Conservation (phyloP, 2,797 vertebrate genomes). For the Smutsia temminckii region DNA sequence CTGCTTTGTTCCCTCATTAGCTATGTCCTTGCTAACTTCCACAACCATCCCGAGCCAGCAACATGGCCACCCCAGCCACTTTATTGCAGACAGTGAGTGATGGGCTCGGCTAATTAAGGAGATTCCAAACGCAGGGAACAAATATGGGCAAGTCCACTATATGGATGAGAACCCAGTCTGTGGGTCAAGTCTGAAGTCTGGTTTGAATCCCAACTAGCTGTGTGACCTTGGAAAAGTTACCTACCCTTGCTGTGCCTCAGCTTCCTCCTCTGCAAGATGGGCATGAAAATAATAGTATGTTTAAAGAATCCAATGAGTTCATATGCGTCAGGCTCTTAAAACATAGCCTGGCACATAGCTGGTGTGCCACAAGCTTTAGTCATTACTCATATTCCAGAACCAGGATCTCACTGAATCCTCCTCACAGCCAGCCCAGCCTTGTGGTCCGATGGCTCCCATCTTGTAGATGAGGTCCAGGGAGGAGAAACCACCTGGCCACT, state of each 20-base stretch:
- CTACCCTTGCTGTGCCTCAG: not conserved
- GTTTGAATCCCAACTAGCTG: not conserved
- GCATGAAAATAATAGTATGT: not conserved
- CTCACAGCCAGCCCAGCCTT: not conserved
- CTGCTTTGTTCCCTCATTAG: not conserved
- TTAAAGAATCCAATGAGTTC: not conserved
- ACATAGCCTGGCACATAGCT: not conserved
- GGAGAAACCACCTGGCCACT: not conserved
- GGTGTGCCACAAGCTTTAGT: not conserved
- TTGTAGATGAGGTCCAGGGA: not conserved
- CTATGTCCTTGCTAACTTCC: not conserved
- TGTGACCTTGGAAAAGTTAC: not conserved
- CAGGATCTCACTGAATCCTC: not conserved
- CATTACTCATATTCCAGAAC: not conserved
- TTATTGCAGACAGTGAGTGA: not conserved
- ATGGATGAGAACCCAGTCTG: not conserved
- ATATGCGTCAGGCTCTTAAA: not conserved
- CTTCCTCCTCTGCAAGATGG: not conserved
- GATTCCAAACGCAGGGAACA: not conserved
- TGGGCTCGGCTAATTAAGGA: not conserved
- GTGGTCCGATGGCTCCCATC: not conserved
- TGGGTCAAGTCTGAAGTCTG: not conserved
- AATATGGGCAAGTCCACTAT: fast-evolving
- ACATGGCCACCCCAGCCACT: not conserved
- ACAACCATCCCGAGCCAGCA: not conserved